Evolutionary conservation across 2,797 vertebrate genomes (phyloP).

Genomic region (Lutjanus argentimaculatus): DNA sequence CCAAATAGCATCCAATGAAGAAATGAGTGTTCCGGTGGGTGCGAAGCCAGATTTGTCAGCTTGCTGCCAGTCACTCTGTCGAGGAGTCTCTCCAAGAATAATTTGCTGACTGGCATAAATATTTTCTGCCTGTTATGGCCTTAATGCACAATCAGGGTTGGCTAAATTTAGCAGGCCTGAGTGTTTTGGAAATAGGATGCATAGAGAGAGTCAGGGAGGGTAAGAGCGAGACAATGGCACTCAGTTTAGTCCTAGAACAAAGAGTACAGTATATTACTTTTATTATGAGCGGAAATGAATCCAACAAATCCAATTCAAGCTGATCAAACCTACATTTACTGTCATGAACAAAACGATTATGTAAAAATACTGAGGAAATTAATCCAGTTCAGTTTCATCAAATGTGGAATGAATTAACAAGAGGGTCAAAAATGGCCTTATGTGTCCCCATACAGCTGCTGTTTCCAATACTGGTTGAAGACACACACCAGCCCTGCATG

Average conservation of each 20-base stretch:
- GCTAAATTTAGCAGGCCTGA: conserved; percentile 52
- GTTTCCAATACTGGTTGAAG: conserved; percentile 30
- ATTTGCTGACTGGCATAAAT: conserved; percentile 63
- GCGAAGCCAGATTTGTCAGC: conserved; percentile 31
- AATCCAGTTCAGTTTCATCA: conserved; percentile 44
- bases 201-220: conserved; percentile 16
- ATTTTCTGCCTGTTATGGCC: conserved; percentile 47
- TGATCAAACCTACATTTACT: conserved; percentile 41
- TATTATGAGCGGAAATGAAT: conserved; percentile 48
- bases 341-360: conserved; percentile 32
- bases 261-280: conserved; percentile 43
- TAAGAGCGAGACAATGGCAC: conserved; percentile 13
- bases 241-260: conserved; percentile 25
- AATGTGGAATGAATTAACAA: conserved; percentile 43
- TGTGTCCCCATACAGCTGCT: conserved; percentile 33
- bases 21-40: conserved; percentile 22
- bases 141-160: conserved; percentile 49
- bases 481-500: conserved; percentile 35
- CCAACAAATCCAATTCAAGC: conserved; percentile 54
- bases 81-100: conserved; percentile 38
- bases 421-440: conserved; percentile 28
- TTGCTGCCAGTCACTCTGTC: conserved; percentile 34
- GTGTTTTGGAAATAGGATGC: conserved; percentile 48
- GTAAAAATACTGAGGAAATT: conserved; percentile 13
- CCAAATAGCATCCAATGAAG: conserved; percentile 23